Evolutionary conservation across 2,113 vertebrate genomes (phyloP), one percentile per base, ranked within the genome.

Genomic region (Pleuronectes platessa): DNA sequence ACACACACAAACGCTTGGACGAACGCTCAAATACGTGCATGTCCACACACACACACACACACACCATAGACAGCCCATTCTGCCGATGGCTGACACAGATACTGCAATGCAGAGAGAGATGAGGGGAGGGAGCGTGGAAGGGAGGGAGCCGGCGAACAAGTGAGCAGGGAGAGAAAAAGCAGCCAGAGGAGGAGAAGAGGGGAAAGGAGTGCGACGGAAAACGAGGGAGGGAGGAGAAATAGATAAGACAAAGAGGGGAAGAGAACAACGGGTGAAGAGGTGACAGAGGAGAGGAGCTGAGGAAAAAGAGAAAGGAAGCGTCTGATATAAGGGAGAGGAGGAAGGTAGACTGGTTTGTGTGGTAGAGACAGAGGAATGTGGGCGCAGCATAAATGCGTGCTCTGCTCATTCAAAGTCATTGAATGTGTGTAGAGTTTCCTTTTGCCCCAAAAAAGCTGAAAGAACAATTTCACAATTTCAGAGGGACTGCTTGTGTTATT

Each of bases 91-190:
- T 90, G 89, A 86, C 89, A 93, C 90, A 89, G 90, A 93, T 92
- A 93, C 92, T 93, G 92, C 92, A 93, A 85, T 93, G 92, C 92
- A 93, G 92, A 84, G 82, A 91, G 89, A 78, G 74, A 80, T 27
- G 69, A 68, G 66, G 81, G 60, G 73, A 79, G 64, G 24, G 72
- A 71, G 74, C 2, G 40, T 61, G 61, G 59, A 71, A 55, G 40
- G 62, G 63, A 84, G 79, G 47, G 54, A 73, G 73, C 24, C 9
- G 54, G 74, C 2, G 17, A 77, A 69, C 54, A 61, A 71, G 62
- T 4, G 11, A 55, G 61, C 26, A 26, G 47, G 55, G 47, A 51
- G 56, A 60, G 65, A 55, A 63, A 54, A 59, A 49, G 68, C 40
- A 65, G 49, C 10, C 11, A 66, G 61, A 26, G 55, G 53, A 73